Conservation (phyloP, 2,888 invertebrate genomes). For the Mycogona germanica region DNA sequence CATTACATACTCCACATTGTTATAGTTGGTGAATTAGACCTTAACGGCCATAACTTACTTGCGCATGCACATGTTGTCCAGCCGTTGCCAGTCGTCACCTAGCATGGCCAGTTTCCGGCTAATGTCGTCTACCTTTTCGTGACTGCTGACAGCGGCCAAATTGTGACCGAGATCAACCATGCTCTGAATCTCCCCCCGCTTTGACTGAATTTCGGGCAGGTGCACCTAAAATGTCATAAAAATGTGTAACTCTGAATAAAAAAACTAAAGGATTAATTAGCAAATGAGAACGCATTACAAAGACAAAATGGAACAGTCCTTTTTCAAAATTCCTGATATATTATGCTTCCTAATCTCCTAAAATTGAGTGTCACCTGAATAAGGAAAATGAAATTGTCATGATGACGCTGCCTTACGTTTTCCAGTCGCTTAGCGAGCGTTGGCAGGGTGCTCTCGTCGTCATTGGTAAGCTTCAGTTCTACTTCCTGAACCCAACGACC, state of each 20-base stretch:
- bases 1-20: not conserved
- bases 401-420: slow-evolving; percentile 11
- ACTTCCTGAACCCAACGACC: slow-evolving; percentile 16
- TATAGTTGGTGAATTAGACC: not conserved
- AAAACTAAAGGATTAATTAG: too few relatives aligned
- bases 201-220: slow-evolving; percentile 13
- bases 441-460: slow-evolving; percentile 14
- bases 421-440: slow-evolving; percentile 14
- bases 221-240: slow-evolving; percentile 7
- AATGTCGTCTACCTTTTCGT: slow-evolving; percentile 10
- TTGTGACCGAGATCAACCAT: slow-evolving; percentile 12
- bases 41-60: slow-evolving; percentile 7
- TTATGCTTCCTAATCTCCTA: too few relatives aligned
- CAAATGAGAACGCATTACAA: not conserved
- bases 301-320: too few relatives aligned
- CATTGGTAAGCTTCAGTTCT: slow-evolving; percentile 5
- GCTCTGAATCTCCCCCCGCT: slow-evolving; percentile 11
- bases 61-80: slow-evolving; percentile 6
- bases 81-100: slow-evolving; percentile 16
- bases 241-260: not conserved
- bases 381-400: too few relatives aligned
- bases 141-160: slow-evolving; percentile 3
- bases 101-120: slow-evolving; percentile 10
- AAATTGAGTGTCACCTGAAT: too few relatives aligned
- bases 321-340: too few relatives aligned